Evolutionary conservation across 2,888 invertebrate genomes (phyloP).

Genomic region (Megamerina dolium): DNA sequence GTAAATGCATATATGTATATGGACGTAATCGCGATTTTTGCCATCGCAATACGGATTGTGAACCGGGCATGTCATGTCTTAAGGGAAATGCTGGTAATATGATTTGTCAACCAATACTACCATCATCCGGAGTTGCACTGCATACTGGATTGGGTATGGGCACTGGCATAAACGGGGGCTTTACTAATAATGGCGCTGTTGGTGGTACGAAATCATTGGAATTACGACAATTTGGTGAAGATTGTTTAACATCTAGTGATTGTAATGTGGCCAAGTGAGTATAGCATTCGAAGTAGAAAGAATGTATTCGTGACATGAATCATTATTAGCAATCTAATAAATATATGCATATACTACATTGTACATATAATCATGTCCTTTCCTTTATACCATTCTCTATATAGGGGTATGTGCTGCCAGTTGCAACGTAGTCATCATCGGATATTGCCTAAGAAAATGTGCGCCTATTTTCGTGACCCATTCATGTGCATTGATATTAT

Average conservation of each 20-base stretch:
- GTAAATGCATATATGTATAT: conserved; percentile 62
- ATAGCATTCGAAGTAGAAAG: too few relatives aligned
- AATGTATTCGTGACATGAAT: too few relatives aligned
- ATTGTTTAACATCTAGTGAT: conserved; percentile 74
- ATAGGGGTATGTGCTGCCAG: conserved; percentile 79
- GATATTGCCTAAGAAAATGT: conserved; percentile 79
- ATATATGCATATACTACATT: too few relatives aligned
- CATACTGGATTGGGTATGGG: conserved; percentile 17
- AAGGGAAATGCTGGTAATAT: conserved; percentile 54
- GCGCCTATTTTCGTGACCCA: conserved; percentile 88
- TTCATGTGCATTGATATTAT: conserved; percentile 67
- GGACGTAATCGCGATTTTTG: conserved; percentile 78
- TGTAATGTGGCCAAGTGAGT: conserved; percentile 65
- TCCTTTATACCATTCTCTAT: too few relatives aligned
- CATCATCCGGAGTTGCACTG: conserved; percentile 3
- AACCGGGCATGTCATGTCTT: conserved; percentile 74
- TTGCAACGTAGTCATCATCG: conserved; percentile 73
- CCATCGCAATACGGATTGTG: conserved; percentile 76
- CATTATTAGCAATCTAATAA: too few relatives aligned
- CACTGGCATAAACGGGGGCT: background rate
- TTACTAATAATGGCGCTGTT: background rate
- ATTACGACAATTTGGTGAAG: conserved; percentile 76
- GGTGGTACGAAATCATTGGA: conserved; percentile 13
- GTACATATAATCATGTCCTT: too few relatives aligned
- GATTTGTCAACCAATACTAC: conserved; percentile 67